Evolutionary conservation across 2,888 invertebrate genomes (phyloP).

Genomic region (Therioaphis trifolii): DNA sequence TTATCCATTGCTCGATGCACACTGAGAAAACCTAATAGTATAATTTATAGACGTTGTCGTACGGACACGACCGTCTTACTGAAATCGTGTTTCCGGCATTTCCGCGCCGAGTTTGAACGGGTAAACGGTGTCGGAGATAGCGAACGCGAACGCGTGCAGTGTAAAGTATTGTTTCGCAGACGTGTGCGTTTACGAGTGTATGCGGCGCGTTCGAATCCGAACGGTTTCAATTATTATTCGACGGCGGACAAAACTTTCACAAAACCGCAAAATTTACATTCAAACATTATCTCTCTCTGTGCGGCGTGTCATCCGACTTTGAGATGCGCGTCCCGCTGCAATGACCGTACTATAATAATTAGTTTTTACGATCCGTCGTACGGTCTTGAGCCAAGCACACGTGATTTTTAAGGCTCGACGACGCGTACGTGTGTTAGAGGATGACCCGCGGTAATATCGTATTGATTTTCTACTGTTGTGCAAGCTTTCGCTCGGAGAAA

Average conservation of each 20-base stretch:
- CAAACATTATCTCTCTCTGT: background rate
- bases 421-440: background rate
- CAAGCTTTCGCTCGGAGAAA: constrained; percentile 12
- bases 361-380: constrained; percentile 18
- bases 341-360: constrained; percentile 20
- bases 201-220: background rate
- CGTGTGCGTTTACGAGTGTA: background rate
- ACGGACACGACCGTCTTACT: too few species aligned
- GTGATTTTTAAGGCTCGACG: constrained; percentile 22
- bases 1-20: too few species aligned
- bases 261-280: constrained; percentile 34
- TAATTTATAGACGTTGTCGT: too few species aligned
- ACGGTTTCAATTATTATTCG: background rate
- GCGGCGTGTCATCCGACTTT: background rate
- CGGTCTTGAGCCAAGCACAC: background rate
- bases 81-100: too few species aligned
- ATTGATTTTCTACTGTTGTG: background rate
- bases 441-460: background rate
- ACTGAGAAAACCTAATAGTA: too few species aligned
- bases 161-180: too few species aligned
- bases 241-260: constrained; percentile 18
- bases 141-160: too few species aligned
- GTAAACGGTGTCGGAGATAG: too few species aligned
- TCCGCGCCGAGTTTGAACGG: too few species aligned
- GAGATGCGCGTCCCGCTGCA: constrained; percentile 12